phyloP scores from a whole-genome alignment of 2,797 vertebrate species.

The Sebastes diploproa region DNA sequence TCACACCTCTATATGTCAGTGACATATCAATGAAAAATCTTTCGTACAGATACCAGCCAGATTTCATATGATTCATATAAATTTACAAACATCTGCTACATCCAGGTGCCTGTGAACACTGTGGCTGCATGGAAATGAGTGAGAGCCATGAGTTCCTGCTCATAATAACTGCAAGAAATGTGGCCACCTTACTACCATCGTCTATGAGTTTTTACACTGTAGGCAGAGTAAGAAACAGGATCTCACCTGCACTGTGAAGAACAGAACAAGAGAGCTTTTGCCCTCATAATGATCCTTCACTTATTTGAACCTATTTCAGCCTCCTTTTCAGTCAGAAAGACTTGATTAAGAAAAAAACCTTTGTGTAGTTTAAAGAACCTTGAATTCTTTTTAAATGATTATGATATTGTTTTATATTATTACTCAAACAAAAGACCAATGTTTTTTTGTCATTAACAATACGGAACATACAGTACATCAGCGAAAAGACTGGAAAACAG shows the following conservation, averaged over 20 bases:
- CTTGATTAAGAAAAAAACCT: not conserved
- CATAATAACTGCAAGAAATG: constrained; percentile 51
- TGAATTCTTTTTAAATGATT: not conserved
- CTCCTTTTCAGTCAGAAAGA: not conserved
- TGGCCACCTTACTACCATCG: not conserved
- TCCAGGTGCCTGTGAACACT: constrained; percentile 11
- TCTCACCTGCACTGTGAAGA: constrained; percentile 17
- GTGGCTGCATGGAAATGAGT: constrained; percentile 4
- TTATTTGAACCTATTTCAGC: not conserved
- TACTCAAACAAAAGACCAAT: not conserved
- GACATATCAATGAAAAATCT: constrained; percentile 23
- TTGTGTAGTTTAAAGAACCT: not conserved
- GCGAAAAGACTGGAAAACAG: not conserved
- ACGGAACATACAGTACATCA: not conserved
- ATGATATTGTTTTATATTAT: not conserved
- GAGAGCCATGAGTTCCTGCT: constrained; percentile 27
- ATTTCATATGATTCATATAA: constrained; percentile 22
- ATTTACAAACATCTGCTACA: constrained; percentile 15
- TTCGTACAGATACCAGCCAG: not conserved
- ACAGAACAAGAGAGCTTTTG: not conserved
- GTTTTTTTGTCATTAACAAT: not conserved
- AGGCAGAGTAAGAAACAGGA: not conserved
- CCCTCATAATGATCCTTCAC: not conserved
- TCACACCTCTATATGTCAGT: constrained; percentile 26
- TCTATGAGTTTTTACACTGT: constrained; percentile 8